Evolutionary conservation across 2,888 invertebrate species (phyloP), one percentile per base, ranked within the genome.

Genomic region (Rutpela maculata): DNA sequence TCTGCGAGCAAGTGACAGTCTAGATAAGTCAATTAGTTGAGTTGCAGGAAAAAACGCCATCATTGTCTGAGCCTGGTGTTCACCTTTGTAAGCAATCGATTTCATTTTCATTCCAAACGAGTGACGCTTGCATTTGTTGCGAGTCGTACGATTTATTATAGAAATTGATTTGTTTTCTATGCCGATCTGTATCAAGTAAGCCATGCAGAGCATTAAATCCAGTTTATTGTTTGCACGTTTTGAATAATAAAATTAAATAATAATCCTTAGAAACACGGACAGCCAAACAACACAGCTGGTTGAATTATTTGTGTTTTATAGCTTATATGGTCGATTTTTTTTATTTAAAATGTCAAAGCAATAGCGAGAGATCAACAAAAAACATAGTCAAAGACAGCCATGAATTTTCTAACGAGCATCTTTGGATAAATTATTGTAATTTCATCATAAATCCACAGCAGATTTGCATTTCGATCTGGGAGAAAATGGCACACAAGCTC

Each of bases 11-110:
- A 60, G 72, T 78, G 81, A 80, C 80, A 81, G 69, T 78, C 78
- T 78, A 84, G 84, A 84, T 84, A 82, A 82, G 84, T 84, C 84
- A 84, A 84, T 84, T 84, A 82, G 81, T 72, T 62, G 80, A 78
- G 38, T 75, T 74, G 72, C 62, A 74, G 70, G 73, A 68, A 73
- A 80, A 79, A 73, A 74, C 63, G 69, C 77, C 77, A 80, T 79
- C 80, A 80, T 81, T 82, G 83, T 82, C 78, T 77, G 75, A 74
- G 78, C 57, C 72, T 69, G 78, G 69, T 78, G 78, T 78, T 80
- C 79, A 70, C 71, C 78, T 77, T 80, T 76, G 74, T 68, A 67
- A 55, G 71, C 72, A 66, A 70, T 77, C 65, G 70, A 55, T 65
- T 76, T 70, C 67, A 70, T 62, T 65, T 72, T 63, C 76, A 76